phyloP scores from a whole-genome alignment of 2,113 vertebrate genomes.

The Charadrius vociferus region DNA sequence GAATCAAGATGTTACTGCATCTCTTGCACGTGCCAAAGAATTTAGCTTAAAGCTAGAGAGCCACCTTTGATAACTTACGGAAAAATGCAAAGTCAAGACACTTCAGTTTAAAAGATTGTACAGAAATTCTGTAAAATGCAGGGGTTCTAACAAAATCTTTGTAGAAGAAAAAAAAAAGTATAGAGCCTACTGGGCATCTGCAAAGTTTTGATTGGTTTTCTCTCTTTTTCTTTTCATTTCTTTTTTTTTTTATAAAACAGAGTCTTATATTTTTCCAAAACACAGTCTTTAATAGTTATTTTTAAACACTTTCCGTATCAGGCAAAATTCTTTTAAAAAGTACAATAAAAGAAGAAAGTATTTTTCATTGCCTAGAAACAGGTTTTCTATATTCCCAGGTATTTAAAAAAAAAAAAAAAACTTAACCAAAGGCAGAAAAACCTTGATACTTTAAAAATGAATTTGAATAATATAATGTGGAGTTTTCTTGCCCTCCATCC shows the following conservation, averaged over 20 bases:
- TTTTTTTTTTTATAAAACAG: background rate
- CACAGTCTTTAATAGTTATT: background rate
- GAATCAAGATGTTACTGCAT: background rate
- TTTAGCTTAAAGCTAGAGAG: background rate
- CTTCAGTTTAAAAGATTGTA: background rate
- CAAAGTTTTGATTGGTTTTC: background rate
- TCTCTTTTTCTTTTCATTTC: background rate
- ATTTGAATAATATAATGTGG: background rate
- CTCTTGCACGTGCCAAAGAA: background rate
- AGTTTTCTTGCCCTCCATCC: background rate
- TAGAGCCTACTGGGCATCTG: background rate
- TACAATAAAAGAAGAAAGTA: constrained; percentile 6
- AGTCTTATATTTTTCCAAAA: background rate
- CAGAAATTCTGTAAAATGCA: background rate
- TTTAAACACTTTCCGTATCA: background rate
- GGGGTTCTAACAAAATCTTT: background rate
- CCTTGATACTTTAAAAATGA: constrained; percentile 21
- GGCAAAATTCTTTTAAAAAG: constrained; percentile 5
- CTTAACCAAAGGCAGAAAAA: constrained; percentile 39
- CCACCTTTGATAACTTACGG: background rate
- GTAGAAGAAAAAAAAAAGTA: background rate
- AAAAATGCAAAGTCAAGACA: background rate
- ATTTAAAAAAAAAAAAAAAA: constrained; percentile 43
- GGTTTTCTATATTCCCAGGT: background rate
- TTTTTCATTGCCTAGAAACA: constrained; percentile 27